Conservation (phyloP, 2,797 vertebrate species). For the Linurgus olivaceus region DNA sequence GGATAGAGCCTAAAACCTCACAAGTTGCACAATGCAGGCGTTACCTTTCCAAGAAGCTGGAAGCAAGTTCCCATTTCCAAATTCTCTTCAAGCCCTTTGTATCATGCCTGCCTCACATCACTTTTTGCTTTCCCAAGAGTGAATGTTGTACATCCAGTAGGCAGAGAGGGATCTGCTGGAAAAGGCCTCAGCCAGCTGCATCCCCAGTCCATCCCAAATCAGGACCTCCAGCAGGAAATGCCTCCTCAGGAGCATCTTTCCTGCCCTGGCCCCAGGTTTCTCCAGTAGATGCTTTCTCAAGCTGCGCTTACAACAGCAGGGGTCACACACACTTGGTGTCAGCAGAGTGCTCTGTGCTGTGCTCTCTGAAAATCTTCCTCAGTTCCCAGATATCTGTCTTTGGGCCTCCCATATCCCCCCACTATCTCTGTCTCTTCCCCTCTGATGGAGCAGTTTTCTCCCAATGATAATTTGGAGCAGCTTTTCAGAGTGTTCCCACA, state of each 20-base stretch:
- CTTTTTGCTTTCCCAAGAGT: background rate
- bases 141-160: too few species aligned
- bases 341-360: rapidly evolving
- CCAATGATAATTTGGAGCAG: background rate
- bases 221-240: background rate
- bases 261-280: background rate
- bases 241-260: background rate
- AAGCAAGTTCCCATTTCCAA: background rate
- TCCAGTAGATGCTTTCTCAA: background rate
- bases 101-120: too few species aligned
- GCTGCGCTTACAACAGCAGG: background rate
- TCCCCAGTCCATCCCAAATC: background rate
- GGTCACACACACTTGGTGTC: rapidly evolving
- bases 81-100: background rate
- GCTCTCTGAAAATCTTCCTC: background rate
- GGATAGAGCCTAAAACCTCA: background rate
- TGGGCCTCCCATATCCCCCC: background rate
- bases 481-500: rapidly evolving
- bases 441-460: background rate
- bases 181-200: background rate
- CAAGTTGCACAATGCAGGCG: rapidly evolving
- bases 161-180: background rate
- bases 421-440: background rate
- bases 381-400: background rate
- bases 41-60: background rate